Percentiles rank a stretch among this genome's conserved stretches.
These are phyloP conservation scores for Drosophila nr. perissopoda DNA, from an alignment of 2,888 invertebrate species.

Conservation along the genomic window DNA sequence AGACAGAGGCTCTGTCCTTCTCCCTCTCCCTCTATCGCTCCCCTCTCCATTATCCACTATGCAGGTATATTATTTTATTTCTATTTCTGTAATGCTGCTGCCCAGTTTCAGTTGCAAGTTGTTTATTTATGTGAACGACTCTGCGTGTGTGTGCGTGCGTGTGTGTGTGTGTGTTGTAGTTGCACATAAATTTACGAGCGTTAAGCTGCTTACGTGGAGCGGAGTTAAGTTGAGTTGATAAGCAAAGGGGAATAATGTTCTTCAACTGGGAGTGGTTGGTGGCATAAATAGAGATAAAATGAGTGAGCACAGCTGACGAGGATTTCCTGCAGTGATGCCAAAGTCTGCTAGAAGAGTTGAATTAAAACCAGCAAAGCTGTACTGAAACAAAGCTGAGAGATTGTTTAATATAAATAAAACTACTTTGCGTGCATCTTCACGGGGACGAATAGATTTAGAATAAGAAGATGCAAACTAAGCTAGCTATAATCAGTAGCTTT, in stretches of 20 bases:
- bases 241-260: conserved; percentile 40
- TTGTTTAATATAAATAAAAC: not conserved
- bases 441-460: not conserved
- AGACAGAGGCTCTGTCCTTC: not conserved
- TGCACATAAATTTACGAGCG: conserved; percentile 65
- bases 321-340: not conserved
- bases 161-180: conserved; percentile 43
- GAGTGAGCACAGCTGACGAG: conserved; percentile 14
- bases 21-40: not conserved
- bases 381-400: not conserved
- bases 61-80: conserved; percentile 73
- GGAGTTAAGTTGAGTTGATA: conserved; percentile 30
- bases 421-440: not conserved
- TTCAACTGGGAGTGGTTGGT: conserved; percentile 25
- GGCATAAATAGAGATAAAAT: conserved; percentile 28
- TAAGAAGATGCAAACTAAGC: not conserved
- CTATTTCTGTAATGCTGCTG: conserved; percentile 61
- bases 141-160: conserved; percentile 13
- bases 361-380: conserved; percentile 3
- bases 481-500: not conserved
- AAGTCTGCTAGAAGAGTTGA: conserved; percentile 5
- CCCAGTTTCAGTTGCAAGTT: conserved; percentile 50
- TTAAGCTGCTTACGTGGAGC: conserved; percentile 52
- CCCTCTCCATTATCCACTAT: conserved; percentile 34
- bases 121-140: conserved; percentile 74